Evolutionary conservation across 2,888 invertebrate genomes (phyloP).

Genomic region (Frankliniella intonsa): DNA sequence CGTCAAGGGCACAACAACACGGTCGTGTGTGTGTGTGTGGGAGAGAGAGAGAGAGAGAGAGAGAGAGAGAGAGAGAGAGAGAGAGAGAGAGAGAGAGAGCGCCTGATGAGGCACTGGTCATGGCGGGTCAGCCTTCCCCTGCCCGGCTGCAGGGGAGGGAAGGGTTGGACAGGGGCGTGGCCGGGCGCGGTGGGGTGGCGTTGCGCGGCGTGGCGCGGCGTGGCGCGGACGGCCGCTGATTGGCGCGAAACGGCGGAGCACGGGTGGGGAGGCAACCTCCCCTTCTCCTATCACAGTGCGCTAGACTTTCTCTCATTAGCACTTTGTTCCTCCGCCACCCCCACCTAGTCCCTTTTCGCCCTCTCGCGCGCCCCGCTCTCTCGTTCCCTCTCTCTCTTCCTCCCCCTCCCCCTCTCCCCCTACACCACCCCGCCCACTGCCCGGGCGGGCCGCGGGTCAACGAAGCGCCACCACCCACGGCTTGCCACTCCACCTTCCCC

Average conservation of each 20-base stretch:
- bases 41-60: background rate
- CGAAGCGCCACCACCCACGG: background rate
- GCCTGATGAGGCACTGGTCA: background rate
- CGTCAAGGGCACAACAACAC: background rate
- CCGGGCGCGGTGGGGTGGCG: background rate
- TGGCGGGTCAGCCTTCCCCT: background rate
- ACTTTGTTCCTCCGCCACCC: background rate
- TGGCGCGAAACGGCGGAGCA: conserved; percentile 1
- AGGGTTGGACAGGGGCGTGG: conserved; percentile 8
- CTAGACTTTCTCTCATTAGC: conserved; percentile 15
- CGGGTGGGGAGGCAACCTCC: background rate
- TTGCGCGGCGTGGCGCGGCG: background rate
- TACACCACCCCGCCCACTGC: too few species aligned
- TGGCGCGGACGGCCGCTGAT: background rate
- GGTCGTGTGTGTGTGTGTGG: background rate
- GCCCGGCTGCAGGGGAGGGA: background rate
- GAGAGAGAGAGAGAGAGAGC: background rate
- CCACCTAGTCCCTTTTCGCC: background rate
- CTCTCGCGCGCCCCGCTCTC: background rate
- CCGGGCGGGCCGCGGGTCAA: too few species aligned
- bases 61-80: background rate
- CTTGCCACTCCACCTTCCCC: background rate
- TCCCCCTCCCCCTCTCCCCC: too few species aligned
- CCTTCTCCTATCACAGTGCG: conserved; percentile 14
- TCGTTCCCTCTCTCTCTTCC: background rate